These are phyloP conservation scores for Macroramphosus scolopax DNA, from an alignment of 2,797 vertebrate genomes.

Conservation along the genomic window DNA sequence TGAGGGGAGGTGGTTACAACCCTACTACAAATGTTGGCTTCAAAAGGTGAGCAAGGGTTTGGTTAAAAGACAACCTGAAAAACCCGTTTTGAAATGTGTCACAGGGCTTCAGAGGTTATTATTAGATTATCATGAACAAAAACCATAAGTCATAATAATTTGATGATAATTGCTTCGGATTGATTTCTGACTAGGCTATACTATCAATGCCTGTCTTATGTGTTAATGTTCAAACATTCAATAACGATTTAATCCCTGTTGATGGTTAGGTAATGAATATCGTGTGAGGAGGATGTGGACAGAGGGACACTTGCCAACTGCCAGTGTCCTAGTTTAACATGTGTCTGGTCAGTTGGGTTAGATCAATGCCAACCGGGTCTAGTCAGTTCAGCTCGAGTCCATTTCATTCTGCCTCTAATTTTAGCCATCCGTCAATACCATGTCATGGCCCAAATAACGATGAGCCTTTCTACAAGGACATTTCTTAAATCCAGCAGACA, in stretches of 20 bases:
- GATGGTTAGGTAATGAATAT: constrained; percentile 36
- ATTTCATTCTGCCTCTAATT: constrained; percentile 34
- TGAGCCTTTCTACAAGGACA: constrained; percentile 10
- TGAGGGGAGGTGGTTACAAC: too few species aligned
- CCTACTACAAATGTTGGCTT: too few species aligned
- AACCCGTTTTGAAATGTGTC: too few species aligned
- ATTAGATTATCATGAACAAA: too few species aligned
- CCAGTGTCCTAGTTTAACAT: constrained; percentile 38
- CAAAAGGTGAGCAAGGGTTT: too few species aligned
- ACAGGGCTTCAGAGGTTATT: too few species aligned
- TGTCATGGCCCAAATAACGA: constrained; percentile 18
- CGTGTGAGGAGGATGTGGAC: constrained; percentile 23
- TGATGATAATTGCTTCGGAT: constrained; percentile 7
- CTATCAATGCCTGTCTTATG: constrained; percentile 9
- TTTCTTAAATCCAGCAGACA: constrained; percentile 7
- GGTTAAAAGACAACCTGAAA: too few species aligned
- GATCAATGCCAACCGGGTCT: constrained; percentile 42
- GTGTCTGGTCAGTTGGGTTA: constrained; percentile 38
- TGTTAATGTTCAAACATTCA: constrained; percentile 24
- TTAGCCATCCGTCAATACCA: constrained; percentile 35
- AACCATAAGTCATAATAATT: constrained; percentile 5
- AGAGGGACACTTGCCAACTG: constrained; percentile 26
- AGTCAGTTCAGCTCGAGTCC: constrained; percentile 36
- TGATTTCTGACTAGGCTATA: constrained; percentile 13
- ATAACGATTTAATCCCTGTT: constrained; percentile 27